Base-by-base conservation (phyloP, 1,140 invertebrate species). In the Centruroides sculpturatus region DNA sequence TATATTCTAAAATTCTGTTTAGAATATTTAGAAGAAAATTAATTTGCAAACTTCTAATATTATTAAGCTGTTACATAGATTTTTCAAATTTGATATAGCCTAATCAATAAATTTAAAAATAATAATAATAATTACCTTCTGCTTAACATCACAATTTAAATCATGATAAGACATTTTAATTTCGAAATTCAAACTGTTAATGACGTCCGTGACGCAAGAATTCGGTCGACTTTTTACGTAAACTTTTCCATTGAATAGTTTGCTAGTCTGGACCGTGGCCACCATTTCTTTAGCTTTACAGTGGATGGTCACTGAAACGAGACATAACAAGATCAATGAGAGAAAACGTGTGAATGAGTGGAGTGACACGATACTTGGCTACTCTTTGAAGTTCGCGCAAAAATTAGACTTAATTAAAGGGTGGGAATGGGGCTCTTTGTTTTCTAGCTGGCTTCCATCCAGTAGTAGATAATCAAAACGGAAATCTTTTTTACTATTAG, bases 201-300 rank as follows among this genome's bases (percentile, higher is more conserved):
- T 60, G 34, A 70, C 67, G 71, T 95, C 91, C 56, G 85, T 81
- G 3, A 92, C 86, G 73, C 92, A 95, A 3, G 88, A 89, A 71
- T 92, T 92, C 23, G 91, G 90, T 65, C 87, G 87, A 13, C 89
- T 87, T 71, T 93, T 93, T 12, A 89, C 89, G 75, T 94, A 94
- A 52, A 94, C 87, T 75, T 94, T 95, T 52, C 92, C 92, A 71
- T 91, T 87, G 76, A 95, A 95, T 5, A 94, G 76, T 61, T 91
- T 92, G 59, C 85, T 91, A 7, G 91, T 94, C 70, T 88, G 85
- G 69, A 95, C 92, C 35, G 82, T 82, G 34, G 91, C 90, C 50
- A 92, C 82, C 92, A 95, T 95, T 71, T 93, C 89, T 53, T 87
- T 86, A 1, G 89, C 86, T 48, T 73, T 68, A 68, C 92, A 95